Evolutionary conservation across 2,888 invertebrate species (phyloP), one percentile per base, ranked within the genome.

Genomic region (Zaprionus bogoriensis): DNA sequence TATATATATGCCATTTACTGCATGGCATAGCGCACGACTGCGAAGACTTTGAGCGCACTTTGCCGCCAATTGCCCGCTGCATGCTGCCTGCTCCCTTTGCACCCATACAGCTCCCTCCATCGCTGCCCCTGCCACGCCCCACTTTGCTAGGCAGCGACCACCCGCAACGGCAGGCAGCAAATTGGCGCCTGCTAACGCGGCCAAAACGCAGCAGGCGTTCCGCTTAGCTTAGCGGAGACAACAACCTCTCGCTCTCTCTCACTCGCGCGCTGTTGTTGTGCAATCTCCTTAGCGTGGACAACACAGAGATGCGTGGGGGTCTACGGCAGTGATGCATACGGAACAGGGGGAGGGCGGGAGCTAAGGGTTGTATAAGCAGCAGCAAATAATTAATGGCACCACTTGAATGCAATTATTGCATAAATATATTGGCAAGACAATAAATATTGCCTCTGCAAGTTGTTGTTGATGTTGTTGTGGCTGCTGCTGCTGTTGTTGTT

Each of bases 331-430:
- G n/a, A n/a, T n/a, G n/a, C n/a, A n/a, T n/a, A n/a, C n/a, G n/a
- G n/a, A n/a, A n/a, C n/a, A n/a, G n/a, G n/a, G n/a, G n/a, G n/a
- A n/a, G n/a, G n/a, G n/a, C n/a, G n/a, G n/a, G n/a, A n/a, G n/a
- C 23, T 45, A 46, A 36, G 32, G 14, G 17, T 36, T 41, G 41
- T n/a, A 41, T 41, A 19, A 48, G 23, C 6, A 10, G 4, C 6
- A 25, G 4, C 14, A 80, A 51, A 87, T 84, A 84, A 82, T 84
- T 87, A 80, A 87, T 82, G 77, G 68, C 74, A 80, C 67, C 85
- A 87, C 81, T 84, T 84, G 61, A 59, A 74, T 87, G 81, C 81
- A 81, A 87, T 74, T 77, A 87, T 77, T 83, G 72, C 81, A 81
- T 87, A 74, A 74, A 80, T 84, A 84, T 83, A 86, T 80, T 86